Percentiles rank a stretch among this genome's conserved stretches.
Conservation (phyloP, 2,113 vertebrate species). For the Uria aalge region DNA sequence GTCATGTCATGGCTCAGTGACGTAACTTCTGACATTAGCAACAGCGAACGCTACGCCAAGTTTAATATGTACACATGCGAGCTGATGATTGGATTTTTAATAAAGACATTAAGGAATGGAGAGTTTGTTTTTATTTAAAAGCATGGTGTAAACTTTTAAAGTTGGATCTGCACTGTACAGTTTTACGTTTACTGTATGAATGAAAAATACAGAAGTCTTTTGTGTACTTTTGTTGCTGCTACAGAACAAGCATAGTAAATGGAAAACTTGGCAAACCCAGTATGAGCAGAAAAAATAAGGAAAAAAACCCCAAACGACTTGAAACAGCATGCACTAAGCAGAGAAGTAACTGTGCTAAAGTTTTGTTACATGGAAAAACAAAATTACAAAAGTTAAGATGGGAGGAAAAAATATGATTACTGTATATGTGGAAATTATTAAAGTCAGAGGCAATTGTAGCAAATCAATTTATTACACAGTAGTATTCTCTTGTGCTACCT, state of each 20-base stretch:
- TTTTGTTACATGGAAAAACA: not conserved
- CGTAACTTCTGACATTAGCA: not conserved
- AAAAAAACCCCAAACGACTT: not conserved
- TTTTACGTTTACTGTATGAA: not conserved
- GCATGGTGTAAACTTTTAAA: not conserved
- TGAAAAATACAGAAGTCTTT: not conserved
- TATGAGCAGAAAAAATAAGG: not conserved
- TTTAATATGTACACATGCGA: constrained; percentile 31
- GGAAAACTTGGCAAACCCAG: not conserved
- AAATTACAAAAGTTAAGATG: not conserved
- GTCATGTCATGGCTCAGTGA: constrained; percentile 28
- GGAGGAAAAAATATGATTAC: not conserved
- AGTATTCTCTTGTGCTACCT: not conserved
- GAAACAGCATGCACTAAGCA: not conserved
- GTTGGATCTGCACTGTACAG: not conserved
- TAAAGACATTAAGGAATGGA: constrained; percentile 35
- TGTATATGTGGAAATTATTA: not conserved
- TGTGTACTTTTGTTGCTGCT: not conserved
- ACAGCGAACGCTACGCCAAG: not conserved
- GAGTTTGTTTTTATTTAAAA: constrained; percentile 65
- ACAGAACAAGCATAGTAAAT: not conserved
- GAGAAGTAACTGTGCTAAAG: not conserved
- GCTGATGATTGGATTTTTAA: constrained; percentile 45
- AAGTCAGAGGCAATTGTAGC: not conserved
- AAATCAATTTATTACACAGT: not conserved